Percentiles rank a stretch among this genome's conserved stretches.
phyloP scores from a whole-genome alignment of 2,888 invertebrate genomes.

The Drosophila tanythrix region DNA sequence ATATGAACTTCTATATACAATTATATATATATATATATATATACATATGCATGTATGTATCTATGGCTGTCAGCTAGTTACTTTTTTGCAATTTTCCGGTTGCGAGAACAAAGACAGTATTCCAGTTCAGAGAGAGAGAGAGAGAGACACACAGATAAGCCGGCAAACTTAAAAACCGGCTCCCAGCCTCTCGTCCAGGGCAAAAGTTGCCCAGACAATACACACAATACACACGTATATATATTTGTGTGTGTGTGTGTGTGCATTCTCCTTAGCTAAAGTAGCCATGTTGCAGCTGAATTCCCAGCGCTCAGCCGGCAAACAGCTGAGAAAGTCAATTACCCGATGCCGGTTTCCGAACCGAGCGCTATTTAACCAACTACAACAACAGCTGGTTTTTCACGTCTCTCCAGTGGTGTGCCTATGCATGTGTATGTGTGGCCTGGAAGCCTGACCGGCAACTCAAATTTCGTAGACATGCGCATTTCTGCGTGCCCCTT shows the following conservation, averaged over 20 bases:
- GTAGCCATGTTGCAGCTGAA: conserved; percentile 73
- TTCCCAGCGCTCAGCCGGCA: conserved; percentile 64
- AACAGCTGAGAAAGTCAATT: conserved; percentile 65
- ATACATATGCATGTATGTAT: neutral
- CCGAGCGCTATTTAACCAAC: conserved; percentile 54
- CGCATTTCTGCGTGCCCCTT: conserved; percentile 62
- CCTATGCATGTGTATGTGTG: conserved; percentile 19
- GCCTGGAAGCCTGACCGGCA: conserved; percentile 51
- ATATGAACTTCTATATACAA: neutral
- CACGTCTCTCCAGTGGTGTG: conserved; percentile 23
- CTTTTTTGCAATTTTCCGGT: conserved; percentile 58
- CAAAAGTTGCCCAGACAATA: conserved; percentile 37
- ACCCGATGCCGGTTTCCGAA: conserved; percentile 42
- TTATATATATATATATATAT: neutral
- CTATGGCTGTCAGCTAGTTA: conserved; percentile 19
- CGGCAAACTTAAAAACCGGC: conserved; percentile 65
- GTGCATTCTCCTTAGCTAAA: conserved; percentile 34
- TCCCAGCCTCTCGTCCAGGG: conserved; percentile 51
- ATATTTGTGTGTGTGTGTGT: conserved; percentile 29
- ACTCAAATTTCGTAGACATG: conserved; percentile 46
- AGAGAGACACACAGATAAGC: conserved; percentile 29
- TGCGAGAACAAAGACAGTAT: conserved; percentile 74
- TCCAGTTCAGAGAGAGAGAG: conserved; percentile 39
- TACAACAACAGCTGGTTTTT: conserved; percentile 72
- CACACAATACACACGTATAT: conserved; percentile 12